Percentiles rank a stretch among this genome's conserved stretches.
These are phyloP conservation scores for Tetrao urogallus DNA, from an alignment of 2,113 vertebrate genomes.

Conservation along the genomic window DNA sequence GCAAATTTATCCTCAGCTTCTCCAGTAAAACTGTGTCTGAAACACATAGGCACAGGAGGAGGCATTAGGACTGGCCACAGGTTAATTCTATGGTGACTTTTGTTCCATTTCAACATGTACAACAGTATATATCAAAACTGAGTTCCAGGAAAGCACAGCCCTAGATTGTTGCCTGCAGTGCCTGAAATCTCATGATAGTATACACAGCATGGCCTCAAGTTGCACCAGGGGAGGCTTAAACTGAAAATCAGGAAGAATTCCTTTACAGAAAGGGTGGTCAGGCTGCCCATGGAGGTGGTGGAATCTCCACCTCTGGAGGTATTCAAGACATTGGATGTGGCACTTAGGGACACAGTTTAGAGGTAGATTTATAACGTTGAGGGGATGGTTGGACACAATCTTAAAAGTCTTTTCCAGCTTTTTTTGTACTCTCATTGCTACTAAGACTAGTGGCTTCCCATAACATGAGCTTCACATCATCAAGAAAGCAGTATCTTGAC, in stretches of 20 bases:
- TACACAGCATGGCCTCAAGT: background rate
- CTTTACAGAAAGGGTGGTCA: background rate
- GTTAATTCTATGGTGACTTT: background rate
- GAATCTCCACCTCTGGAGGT: background rate
- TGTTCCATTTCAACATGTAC: background rate
- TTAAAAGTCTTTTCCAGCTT: background rate
- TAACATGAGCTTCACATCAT: background rate
- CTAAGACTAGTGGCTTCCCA: background rate
- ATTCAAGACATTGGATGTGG: background rate
- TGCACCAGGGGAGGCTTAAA: background rate
- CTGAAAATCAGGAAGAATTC: background rate
- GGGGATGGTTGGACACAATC: background rate
- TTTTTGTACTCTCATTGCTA: background rate
- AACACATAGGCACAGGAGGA: background rate
- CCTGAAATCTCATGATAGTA: background rate
- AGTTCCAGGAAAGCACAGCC: background rate
- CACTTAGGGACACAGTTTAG: background rate
- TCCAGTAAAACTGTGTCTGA: background rate
- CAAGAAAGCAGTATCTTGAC: background rate
- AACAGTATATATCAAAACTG: background rate
- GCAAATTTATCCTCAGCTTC: background rate
- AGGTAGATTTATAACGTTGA: background rate
- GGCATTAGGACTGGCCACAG: background rate
- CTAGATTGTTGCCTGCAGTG: background rate
- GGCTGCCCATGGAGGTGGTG: background rate